phyloP scores from a whole-genome alignment of 2,797 vertebrate species.

The Propithecus deckenii region DNA sequence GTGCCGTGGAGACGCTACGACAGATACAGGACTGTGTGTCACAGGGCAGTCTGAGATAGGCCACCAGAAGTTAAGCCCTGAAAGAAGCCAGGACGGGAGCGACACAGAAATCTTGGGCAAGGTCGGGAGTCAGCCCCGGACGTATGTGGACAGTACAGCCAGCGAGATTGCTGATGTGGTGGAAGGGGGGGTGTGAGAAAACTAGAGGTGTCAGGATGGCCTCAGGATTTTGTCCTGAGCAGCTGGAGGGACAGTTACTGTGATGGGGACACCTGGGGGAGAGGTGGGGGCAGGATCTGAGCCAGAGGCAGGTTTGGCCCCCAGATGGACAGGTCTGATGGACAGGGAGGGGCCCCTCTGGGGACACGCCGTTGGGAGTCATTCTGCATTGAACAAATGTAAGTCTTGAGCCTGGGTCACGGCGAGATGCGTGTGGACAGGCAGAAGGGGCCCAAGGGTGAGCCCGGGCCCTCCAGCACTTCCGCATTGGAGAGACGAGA shows the following conservation, averaged over 20 bases:
- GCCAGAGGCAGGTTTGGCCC: neutral
- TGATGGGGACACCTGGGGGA: neutral
- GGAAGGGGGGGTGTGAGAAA: too few relatives aligned
- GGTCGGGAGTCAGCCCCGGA: neutral
- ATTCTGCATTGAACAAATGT: accelerated
- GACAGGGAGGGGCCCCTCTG: neutral
- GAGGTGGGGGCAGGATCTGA: neutral
- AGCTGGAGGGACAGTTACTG: neutral
- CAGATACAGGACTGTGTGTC: too few relatives aligned
- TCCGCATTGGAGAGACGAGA: too few relatives aligned
- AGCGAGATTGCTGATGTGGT: neutral
- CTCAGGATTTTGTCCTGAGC: neutral
- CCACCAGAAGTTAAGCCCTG: neutral
- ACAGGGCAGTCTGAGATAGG: neutral
- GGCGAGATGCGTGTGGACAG: accelerated
- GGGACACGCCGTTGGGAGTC: neutral
- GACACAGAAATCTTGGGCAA: neutral
- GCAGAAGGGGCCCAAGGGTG: accelerated
- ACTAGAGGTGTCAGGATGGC: neutral
- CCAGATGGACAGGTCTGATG: neutral
- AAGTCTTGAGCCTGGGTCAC: neutral
- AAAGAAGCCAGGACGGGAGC: neutral
- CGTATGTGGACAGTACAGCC: neutral
- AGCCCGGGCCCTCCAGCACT: neutral
- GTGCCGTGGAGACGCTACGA: neutral